These are phyloP conservation scores for Heliothis peltigera DNA, from an alignment of 2,888 invertebrate species.

Conservation along the genomic window DNA sequence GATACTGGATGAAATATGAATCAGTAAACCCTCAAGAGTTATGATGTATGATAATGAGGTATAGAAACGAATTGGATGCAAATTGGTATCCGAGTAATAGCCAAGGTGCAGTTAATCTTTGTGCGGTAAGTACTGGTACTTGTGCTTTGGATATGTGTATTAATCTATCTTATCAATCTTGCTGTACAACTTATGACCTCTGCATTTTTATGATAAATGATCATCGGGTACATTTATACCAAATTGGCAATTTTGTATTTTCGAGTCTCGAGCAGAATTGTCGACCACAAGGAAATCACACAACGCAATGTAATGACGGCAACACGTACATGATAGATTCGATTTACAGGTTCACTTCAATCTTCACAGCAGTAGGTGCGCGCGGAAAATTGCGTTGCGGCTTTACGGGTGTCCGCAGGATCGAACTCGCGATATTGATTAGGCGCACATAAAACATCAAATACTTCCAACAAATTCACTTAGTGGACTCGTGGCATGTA, in stretches of 20 bases:
- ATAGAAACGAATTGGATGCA: constrained; percentile 67
- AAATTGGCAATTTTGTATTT: constrained; percentile 44
- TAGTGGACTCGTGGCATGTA: constrained; percentile 60
- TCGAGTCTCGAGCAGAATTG: constrained; percentile 63
- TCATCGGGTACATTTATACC: constrained; percentile 12
- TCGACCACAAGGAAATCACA: constrained; percentile 83
- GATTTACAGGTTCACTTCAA: constrained; percentile 87
- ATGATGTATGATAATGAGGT: constrained; percentile 80
- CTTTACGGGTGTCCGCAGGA: constrained; percentile 79
- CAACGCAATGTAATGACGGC: constrained; percentile 80
- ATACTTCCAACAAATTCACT: constrained; percentile 63
- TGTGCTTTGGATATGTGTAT: constrained; percentile 45
- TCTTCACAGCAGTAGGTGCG: constrained; percentile 77
- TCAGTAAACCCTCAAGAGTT: constrained; percentile 77
- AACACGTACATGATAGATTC: constrained; percentile 85
- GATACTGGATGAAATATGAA: constrained; percentile 86
- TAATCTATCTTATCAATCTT: constrained; percentile 45
- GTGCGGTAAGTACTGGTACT: constrained; percentile 45
- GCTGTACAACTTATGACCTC: constrained; percentile 18
- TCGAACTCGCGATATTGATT: constrained; percentile 62
- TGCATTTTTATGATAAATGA: constrained; percentile 23
- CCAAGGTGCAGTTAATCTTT: constrained; percentile 68
- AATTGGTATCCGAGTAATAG: constrained; percentile 71
- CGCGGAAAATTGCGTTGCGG: constrained; percentile 84
- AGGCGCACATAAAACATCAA: constrained; percentile 38